Conservation (phyloP, 2,113 vertebrate species). For the Zapornia atra region DNA sequence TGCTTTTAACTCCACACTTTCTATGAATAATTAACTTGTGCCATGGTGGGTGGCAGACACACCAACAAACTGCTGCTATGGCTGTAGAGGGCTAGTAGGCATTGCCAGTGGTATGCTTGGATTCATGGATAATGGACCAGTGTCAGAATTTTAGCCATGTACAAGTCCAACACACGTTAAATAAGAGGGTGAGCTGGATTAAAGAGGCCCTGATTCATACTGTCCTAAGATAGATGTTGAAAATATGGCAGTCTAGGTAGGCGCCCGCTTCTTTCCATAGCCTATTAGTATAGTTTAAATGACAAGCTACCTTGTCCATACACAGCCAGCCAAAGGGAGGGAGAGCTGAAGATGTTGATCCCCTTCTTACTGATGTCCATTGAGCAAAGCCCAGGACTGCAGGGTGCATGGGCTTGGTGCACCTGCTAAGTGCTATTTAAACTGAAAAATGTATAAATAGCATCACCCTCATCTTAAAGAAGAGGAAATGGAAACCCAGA, state of each 20-base stretch:
- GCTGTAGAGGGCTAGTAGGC: background rate
- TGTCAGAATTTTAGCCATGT: background rate
- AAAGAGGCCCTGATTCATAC: background rate
- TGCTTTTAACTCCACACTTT: background rate
- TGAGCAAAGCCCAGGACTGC: background rate
- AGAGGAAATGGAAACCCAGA: slow-evolving; percentile 45
- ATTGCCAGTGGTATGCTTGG: background rate
- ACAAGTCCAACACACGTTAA: background rate
- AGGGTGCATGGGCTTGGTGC: background rate
- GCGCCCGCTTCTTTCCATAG: background rate
- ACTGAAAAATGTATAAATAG: slow-evolving; percentile 46
- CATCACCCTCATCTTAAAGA: background rate
- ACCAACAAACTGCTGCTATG: background rate
- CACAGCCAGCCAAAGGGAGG: background rate
- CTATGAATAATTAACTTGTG: background rate
- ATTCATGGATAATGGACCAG: background rate
- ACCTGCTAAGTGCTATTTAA: slow-evolving; percentile 9
- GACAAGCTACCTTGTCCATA: fast-evolving
- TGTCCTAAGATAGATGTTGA: background rate
- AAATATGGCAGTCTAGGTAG: background rate
- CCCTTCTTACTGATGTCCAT: background rate
- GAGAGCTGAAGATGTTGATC: background rate
- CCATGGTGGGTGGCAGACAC: background rate
- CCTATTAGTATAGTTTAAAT: background rate
- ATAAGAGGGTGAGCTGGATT: background rate